Base-by-base conservation (phyloP, 2,113 vertebrate species). In the Chaetops frenatus region DNA sequence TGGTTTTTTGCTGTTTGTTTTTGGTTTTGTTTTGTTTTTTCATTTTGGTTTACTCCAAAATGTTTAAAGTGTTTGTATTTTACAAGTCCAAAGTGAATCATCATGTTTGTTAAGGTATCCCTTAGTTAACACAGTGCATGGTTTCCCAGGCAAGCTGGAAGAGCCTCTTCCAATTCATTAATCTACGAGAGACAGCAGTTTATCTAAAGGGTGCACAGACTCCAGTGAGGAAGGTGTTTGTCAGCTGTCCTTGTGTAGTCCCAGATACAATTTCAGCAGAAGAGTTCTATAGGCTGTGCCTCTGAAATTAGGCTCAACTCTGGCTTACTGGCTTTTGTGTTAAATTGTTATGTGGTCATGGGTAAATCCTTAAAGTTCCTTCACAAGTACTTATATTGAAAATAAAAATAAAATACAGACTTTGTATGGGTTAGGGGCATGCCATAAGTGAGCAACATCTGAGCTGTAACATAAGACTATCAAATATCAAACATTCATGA, bases 181-280 rank as follows among this genome's bases (percentile, higher is more conserved):
- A 95, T 97, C 94, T 95, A 1, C 11, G 35, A 80, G 81, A 29
- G 51, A 62, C 92, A 96, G 92, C 71, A 62, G 28, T 78, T 96
- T 96, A 95, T 95, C 94, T 94, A 1, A 12, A 23, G 57, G 31
- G 47, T 0, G 5, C 95, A 95, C 84, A 58, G 87, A 9, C 53
- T 92, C 35, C 47, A 2, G 3, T 1, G 2, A 66, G 67, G 47
- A 93, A 88, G 87, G 94, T 92, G 94, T 90, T 95, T 96, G 92
- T 94, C 95, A 94, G 76, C 76, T 73, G 1, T 45, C n/a, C 92
- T 66, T 50, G 64, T 90, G 74, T 47, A 31, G 27, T 20, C 3
- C 16, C 19, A 81, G 95, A 95, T 97, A 96, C 12, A 42, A 22
- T 64, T 92, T 84, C 62, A 91, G 74, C 66, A 80, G 89, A 45